Base-by-base conservation (phyloP, 2,113 vertebrate species). In the Carassius auratus region DNA sequence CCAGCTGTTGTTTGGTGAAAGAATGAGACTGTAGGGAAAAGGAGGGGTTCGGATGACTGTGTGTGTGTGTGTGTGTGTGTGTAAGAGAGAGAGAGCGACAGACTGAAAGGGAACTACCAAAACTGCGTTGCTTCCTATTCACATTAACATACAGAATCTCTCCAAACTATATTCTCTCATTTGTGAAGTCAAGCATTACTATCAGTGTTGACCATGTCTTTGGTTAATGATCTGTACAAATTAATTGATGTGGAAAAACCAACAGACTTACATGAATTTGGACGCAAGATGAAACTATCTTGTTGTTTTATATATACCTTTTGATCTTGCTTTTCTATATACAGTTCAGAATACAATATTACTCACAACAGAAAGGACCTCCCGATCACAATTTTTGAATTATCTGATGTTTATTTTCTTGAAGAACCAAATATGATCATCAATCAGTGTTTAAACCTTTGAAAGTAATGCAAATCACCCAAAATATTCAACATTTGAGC, bases 1-100 rank as follows among this genome's bases (percentile, higher is more conserved):
- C 17, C 85, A 87, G 57, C 87, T 88, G 87, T 48, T 61, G 68
- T 76, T 80, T 87, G 82, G 59, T 86, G 87, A 86, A 69, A 83
- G 48, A 88, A 33, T 76, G 48, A 76, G n/a, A 88, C 73, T n/a
- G 61, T n/a, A 50, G 83, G 57, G 68, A 82, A 48, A 82, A 52
- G n/a, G 57, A 48, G 74, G 55, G 19, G 75, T 76, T 57, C 55
- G 75, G 80, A 48, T 79, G 71, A 79, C 50, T 76, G 75, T 76
- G 23, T 33, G 75, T 55, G 50, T 55, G 38, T 69, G 57, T 42
- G 48, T 36, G 15, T 66, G 45, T 48, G 57, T 4, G 30, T 1
- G 30, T n/a, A n/a, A 30, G 30, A 30, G 30, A 30, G 30, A 30
- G 30, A 30, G 30, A 30, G 30, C 30, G 30, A 68, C 66, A 62